Evolutionary conservation across 1,140 invertebrate species (phyloP).

Genomic region (Solen grandis): DNA sequence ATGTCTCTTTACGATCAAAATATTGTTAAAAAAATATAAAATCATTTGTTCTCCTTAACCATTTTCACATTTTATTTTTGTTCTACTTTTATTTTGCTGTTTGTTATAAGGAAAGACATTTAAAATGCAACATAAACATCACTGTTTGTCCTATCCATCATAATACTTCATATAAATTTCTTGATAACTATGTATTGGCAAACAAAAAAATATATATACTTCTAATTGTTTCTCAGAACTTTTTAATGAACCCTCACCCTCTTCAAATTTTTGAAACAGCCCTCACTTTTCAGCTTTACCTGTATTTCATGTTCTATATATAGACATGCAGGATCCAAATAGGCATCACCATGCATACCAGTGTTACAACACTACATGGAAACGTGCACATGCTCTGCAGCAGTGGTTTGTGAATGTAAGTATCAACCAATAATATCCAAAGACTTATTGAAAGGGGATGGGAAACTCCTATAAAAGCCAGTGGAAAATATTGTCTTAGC

Average conservation of each 20-base stretch:
- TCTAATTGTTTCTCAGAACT: background rate
- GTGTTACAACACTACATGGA: constrained; percentile 83
- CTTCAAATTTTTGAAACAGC: background rate
- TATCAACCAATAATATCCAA: background rate
- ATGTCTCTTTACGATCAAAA: too few relatives aligned
- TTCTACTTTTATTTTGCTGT: too few relatives aligned
- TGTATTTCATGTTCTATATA: background rate
- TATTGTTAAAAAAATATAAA: too few relatives aligned
- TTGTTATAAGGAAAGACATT: too few relatives aligned
- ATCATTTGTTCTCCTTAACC: too few relatives aligned
- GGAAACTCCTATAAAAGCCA: background rate
- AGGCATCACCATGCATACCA: constrained; percentile 82
- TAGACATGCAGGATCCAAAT: constrained; percentile 83
- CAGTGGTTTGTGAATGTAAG: constrained; percentile 85
- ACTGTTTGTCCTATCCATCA: background rate
- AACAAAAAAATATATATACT: background rate
- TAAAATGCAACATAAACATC: too few relatives aligned
- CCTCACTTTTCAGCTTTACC: background rate
- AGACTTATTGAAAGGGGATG: background rate
- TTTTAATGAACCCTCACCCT: background rate
- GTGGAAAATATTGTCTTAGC: background rate
- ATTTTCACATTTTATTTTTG: too few relatives aligned
- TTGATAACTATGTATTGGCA: background rate
- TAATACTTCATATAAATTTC: background rate
- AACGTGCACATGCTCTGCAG: constrained; percentile 82